A percentile compares a stretch with the other conserved stretches of the same genome.
Conservation (phyloP, 2,113 vertebrate genomes). For the Meriones unguiculatus region DNA sequence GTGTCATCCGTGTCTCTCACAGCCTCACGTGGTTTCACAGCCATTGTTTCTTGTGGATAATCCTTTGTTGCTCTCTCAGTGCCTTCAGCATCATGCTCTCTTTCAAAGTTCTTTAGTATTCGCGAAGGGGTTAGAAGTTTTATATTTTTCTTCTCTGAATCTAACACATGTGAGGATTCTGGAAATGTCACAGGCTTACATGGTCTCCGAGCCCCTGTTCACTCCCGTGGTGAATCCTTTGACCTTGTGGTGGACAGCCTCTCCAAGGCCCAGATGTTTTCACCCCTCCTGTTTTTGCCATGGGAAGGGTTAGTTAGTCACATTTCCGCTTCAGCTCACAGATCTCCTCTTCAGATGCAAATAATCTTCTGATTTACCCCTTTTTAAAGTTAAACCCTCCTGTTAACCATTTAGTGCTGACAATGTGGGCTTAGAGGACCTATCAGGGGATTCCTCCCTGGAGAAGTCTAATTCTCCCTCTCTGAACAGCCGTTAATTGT, state of each 20-base stretch:
- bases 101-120: background rate
- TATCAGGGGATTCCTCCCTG: background rate
- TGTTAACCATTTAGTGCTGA: background rate
- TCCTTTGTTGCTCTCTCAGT: background rate
- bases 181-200: background rate
- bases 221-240: background rate
- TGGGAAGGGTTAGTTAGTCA: background rate
- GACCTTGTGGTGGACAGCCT: background rate
- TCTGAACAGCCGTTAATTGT: background rate
- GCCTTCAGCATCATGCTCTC: background rate
- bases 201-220: background rate
- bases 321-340: background rate
- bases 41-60: background rate
- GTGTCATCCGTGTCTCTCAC: background rate
- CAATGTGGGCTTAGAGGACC: background rate
- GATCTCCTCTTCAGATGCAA: background rate
- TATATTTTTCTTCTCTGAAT: constrained; percentile 7
- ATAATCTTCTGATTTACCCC: background rate
- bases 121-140: background rate
- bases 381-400: background rate
- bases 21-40: background rate
- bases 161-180: background rate
- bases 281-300: background rate
- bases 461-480: background rate
- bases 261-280: background rate